Conservation (phyloP, 2,113 vertebrate species). For the Pycnonotus jocosus region DNA sequence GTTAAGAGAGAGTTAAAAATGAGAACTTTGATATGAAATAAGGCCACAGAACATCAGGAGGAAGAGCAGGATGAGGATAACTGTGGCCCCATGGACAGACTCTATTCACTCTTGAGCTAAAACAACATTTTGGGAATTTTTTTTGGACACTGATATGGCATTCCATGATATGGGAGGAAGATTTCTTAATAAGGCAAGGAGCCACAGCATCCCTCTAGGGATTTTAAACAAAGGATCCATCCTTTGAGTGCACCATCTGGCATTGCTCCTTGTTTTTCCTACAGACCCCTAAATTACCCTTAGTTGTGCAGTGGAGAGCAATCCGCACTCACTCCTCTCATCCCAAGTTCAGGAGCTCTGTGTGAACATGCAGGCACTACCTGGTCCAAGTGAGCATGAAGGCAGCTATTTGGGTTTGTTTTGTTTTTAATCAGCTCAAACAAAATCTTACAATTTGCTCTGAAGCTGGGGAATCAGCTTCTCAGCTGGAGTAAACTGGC, state of each 20-base stretch:
- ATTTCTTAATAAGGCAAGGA: constrained; percentile 11
- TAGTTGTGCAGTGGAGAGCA: not conserved
- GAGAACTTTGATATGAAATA: not conserved
- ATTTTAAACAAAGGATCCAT: not conserved
- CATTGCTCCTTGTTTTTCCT: not conserved
- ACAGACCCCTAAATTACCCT: not conserved
- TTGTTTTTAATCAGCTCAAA: not conserved
- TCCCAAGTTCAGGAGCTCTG: not conserved
- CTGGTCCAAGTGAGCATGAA: not conserved
- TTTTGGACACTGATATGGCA: not conserved
- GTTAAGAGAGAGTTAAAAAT: not conserved
- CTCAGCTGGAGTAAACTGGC: not conserved
- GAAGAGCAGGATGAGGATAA: not conserved
- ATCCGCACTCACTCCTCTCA: not conserved
- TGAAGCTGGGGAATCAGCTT: not conserved
- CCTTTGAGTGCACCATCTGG: not conserved
- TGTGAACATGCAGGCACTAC: not conserved
- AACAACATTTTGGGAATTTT: not conserved
- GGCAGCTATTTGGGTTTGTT: not conserved
- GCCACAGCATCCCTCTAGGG: not conserved
- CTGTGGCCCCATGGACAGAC: not conserved
- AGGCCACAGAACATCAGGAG: not conserved
- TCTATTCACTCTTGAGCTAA: not conserved
- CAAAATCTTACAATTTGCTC: not conserved
- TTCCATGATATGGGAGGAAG: not conserved